These are phyloP conservation scores for Heteromyza rotundicornis DNA, from an alignment of 2,888 invertebrate species.

Conservation along the genomic window DNA sequence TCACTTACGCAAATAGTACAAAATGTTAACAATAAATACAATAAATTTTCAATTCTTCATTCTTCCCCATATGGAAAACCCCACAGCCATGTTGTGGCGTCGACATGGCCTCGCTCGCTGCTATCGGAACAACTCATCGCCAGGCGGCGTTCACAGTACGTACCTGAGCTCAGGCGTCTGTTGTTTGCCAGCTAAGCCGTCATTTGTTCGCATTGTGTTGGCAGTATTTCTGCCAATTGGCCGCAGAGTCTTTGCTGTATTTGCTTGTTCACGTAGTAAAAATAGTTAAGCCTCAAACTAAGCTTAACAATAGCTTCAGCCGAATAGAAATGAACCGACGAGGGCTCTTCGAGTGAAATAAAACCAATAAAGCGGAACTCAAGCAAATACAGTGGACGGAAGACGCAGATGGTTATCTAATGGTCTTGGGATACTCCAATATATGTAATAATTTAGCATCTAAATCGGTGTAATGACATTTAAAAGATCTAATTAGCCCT, in stretches of 20 bases:
- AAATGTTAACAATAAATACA: constrained; percentile 29
- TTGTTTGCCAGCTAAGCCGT: neutral
- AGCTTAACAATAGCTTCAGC: neutral
- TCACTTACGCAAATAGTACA: constrained; percentile 39
- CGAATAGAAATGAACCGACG: too few species aligned
- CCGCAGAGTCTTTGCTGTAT: too few species aligned
- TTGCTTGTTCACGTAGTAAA: neutral
- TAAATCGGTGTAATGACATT: too few species aligned
- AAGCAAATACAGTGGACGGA: too few species aligned
- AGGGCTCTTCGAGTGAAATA: too few species aligned
- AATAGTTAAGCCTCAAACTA: neutral
- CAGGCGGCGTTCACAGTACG: neutral
- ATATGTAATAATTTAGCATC: too few species aligned
- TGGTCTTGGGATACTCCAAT: too few species aligned
- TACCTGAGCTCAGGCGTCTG: too few species aligned
- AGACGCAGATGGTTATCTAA: too few species aligned
- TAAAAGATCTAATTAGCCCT: too few species aligned
- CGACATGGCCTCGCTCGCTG: neutral
- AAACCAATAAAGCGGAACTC: too few species aligned
- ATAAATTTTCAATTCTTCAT: constrained; percentile 27
- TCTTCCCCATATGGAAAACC: constrained; percentile 10
- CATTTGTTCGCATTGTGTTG: neutral
- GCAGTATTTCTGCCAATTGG: neutral
- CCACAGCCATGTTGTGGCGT: constrained; percentile 4
- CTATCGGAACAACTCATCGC: constrained; percentile 18